Conservation (phyloP, 2,797 vertebrate genomes). For the Sylvilagus floridanus region DNA sequence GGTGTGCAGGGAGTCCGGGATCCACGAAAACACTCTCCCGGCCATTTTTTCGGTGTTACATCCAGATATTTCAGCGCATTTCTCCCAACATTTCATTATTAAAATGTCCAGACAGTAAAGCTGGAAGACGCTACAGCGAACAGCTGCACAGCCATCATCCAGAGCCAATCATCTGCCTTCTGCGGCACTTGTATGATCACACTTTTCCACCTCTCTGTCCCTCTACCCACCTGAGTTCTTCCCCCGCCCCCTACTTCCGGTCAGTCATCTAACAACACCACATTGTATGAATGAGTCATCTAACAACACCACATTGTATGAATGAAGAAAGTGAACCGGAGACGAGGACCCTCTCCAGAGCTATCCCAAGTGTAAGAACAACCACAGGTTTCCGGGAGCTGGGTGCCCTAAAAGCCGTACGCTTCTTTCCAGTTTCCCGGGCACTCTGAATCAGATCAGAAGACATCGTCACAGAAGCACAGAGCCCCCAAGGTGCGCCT, state of each 20-base stretch:
- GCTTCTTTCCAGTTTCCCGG: not conserved
- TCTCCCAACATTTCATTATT: not conserved
- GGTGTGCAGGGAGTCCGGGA: not conserved
- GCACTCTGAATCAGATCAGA: not conserved
- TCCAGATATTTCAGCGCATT: not conserved
- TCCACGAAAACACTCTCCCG: not conserved
- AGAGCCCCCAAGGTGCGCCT: not conserved
- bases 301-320: not conserved
- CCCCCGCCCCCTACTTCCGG: not conserved
- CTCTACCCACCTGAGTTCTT: not conserved
- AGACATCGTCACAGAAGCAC: not conserved
- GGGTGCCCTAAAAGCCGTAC: not conserved
- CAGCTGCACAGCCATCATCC: too few relatives aligned
- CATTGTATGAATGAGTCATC: not conserved
- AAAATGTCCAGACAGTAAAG: not conserved
- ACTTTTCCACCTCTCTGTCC: not conserved
- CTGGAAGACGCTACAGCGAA: not conserved
- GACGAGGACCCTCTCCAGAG: not conserved
- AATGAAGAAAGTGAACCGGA: not conserved
- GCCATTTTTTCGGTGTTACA: not conserved
- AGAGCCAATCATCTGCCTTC: not conserved
- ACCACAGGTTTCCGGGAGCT: not conserved
- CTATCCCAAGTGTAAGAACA: not conserved
- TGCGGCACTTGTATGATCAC: not conserved
- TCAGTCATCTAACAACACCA: slow-evolving; percentile 2